Evolutionary conservation across 2,888 invertebrate species (phyloP).

Genomic region (Melinaea menophilus): DNA sequence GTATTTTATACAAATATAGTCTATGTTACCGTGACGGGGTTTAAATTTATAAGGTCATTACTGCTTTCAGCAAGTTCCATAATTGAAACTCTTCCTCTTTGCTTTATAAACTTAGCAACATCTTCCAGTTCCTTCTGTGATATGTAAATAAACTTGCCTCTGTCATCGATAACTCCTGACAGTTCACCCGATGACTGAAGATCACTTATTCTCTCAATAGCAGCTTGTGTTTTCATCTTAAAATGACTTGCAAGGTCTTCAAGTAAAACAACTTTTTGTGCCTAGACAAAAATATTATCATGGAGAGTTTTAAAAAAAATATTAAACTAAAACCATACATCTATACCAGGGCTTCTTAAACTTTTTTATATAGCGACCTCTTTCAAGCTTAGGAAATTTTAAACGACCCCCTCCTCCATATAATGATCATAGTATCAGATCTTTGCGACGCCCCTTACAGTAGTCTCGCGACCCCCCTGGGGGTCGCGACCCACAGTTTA

Average conservation of each 20-base stretch:
- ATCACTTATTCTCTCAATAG: conserved; percentile 90
- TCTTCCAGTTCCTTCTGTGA: conserved; percentile 92
- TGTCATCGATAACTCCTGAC: conserved; percentile 98
- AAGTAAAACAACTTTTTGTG: conserved; percentile 93
- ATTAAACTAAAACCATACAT: too few relatives aligned
- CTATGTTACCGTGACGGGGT: conserved; percentile 68
- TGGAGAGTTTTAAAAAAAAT: too few relatives aligned
- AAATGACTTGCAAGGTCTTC: conserved; percentile 96
- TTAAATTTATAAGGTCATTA: conserved; percentile 92
- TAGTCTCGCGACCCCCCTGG: too few relatives aligned
- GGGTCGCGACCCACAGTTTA: too few relatives aligned
- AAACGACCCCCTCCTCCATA: too few relatives aligned
- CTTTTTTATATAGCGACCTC: too few relatives aligned
- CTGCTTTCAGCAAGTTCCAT: conserved; percentile 96
- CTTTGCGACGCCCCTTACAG: too few relatives aligned
- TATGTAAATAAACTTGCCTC: conserved; percentile 99
- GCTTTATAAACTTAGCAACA: conserved; percentile 96
- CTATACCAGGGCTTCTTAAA: too few relatives aligned
- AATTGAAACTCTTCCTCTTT: conserved; percentile 96
- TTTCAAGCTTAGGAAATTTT: too few relatives aligned
- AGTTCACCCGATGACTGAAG: conserved; percentile 89
- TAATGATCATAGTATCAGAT: too few relatives aligned
- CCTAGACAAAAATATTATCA: conserved; percentile 54
- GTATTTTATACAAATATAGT: conserved; percentile 9
- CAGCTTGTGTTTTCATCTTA: conserved; percentile 92